Evolutionary conservation across 1,140 invertebrate species (phyloP).

Genomic region (Brachionus manjavacas): DNA sequence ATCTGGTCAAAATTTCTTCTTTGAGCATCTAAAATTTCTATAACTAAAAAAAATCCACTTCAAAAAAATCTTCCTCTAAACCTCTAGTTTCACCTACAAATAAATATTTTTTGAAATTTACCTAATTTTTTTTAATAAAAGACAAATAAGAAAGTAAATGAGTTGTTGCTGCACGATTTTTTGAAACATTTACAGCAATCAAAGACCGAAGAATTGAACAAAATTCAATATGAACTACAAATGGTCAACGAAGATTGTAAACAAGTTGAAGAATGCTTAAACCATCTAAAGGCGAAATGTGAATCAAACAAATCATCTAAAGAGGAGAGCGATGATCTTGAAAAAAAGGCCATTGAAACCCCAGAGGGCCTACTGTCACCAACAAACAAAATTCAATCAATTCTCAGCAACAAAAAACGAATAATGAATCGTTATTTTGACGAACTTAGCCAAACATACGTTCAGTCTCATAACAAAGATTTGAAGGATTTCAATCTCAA

Average conservation of each 20-base stretch:
- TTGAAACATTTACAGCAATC: slow-evolving; percentile 41
- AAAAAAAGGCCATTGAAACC: slow-evolving; percentile 21
- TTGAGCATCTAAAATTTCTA: too few relatives aligned
- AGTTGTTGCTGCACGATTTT: slow-evolving; percentile 36
- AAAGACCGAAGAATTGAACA: slow-evolving; percentile 46
- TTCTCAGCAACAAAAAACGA: slow-evolving; percentile 66
- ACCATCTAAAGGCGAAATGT: slow-evolving; percentile 11
- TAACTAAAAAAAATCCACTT: too few relatives aligned
- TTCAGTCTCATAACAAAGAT: slow-evolving; percentile 70
- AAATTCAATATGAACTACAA: slow-evolving; percentile 46
- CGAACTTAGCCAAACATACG: slow-evolving; percentile 82
- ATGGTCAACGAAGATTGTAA: slow-evolving; percentile 46
- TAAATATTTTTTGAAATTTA: too few relatives aligned
- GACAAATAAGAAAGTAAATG: slow-evolving; percentile 41
- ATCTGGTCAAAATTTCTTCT: too few relatives aligned
- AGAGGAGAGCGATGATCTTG: slow-evolving; percentile 7
- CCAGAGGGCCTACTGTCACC: background rate
- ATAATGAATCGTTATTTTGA: slow-evolving; percentile 77
- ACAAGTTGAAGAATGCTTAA: slow-evolving; percentile 44
- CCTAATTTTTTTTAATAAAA: background rate
- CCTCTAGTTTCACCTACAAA: too few relatives aligned
- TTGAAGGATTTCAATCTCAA: slow-evolving; percentile 54
- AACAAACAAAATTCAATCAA: slow-evolving; percentile 48
- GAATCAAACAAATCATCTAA: slow-evolving; percentile 6
- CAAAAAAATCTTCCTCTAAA: too few relatives aligned